Base-by-base conservation (phyloP, 2,797 vertebrate genomes). In the Dendrocincla tyrannina region DNA sequence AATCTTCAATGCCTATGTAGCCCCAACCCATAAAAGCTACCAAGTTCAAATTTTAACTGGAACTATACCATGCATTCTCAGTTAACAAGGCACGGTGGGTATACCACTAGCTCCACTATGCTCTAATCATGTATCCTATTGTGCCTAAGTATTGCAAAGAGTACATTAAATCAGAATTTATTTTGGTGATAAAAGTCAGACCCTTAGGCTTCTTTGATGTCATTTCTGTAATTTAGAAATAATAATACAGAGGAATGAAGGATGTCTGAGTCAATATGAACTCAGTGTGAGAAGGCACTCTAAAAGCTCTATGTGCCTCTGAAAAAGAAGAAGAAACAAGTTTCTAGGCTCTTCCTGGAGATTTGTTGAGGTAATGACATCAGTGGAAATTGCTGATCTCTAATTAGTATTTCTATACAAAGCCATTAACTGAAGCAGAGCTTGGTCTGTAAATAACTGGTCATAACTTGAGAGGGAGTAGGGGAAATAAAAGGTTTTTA, bases 81-180 rank as follows among this genome's bases (percentile, higher is more conserved):
- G 88, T 69, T 96, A 95, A 89, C 89, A 93, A 92, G 93, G 63
- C 80, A 87, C 37, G 3, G 68, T 79, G 94, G 95, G 73, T 79
- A 84, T 91, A 76, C 55, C 30, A 60, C 68, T 92, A 81, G 53
- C 50, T 91, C n/a, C 59, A 25, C 53, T 70, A 1, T 70, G 58
- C 66, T 88, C 50, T 88, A 84, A 84, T 95, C 59, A n/a, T 52
- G 52, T 82, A 59, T 75, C 44, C 59, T 82, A 16, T 94, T 91
- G 92, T 90, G 46, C 67, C 83, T 35, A 79, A 82, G 69, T 79
- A 82, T 70, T 84, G 77, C 66, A 56, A 73, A 94, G 68, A 44
- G 50, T 76, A 56, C 46, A 30, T 78, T 83, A 72, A 90, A 88
- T 88, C 67, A 94, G 59, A 94, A 60, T 95, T 93, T 92, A 84